Evolutionary conservation across 2,888 invertebrate species (phyloP).

Genomic region (Rhimphoctona megacephalus): DNA sequence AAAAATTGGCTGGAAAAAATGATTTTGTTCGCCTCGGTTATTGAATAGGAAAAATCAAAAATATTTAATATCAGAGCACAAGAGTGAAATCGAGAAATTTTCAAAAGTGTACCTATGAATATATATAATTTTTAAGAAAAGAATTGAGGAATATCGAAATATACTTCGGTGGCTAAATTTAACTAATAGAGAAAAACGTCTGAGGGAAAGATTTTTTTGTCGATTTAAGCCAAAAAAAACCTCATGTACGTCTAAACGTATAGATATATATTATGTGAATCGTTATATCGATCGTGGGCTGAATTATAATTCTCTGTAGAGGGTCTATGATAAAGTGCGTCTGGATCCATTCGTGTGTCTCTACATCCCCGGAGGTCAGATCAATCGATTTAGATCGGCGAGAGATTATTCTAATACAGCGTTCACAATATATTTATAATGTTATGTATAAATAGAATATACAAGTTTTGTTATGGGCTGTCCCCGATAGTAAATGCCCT

Average conservation of each 20-base stretch:
- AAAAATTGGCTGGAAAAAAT: background rate
- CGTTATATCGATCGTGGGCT: constrained; percentile 54
- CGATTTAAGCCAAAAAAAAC: background rate
- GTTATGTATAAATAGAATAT: constrained; percentile 16
- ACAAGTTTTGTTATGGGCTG: constrained; percentile 49
- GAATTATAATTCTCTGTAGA: constrained; percentile 74
- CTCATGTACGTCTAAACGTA: constrained; percentile 49
- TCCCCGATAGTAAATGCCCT: constrained; percentile 47
- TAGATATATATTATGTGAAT: constrained; percentile 24
- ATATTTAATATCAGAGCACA: background rate
- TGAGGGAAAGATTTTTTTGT: too few species aligned
- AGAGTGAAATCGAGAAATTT: too few species aligned
- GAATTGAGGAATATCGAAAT: background rate
- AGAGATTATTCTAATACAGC: constrained; percentile 78
- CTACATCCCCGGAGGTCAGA: constrained; percentile 76
- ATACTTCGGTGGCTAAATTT: background rate
- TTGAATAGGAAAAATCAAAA: background rate
- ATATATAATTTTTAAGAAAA: too few species aligned
- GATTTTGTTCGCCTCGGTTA: background rate
- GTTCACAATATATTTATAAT: constrained; percentile 55
- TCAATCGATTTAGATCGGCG: constrained; percentile 82
- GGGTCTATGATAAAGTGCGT: constrained; percentile 75
- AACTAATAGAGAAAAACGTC: background rate
- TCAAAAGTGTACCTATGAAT: too few species aligned
- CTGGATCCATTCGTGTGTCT: constrained; percentile 68